Conservation (phyloP, 2,888 invertebrate genomes). For the Xanthorhoe spadicearia region DNA sequence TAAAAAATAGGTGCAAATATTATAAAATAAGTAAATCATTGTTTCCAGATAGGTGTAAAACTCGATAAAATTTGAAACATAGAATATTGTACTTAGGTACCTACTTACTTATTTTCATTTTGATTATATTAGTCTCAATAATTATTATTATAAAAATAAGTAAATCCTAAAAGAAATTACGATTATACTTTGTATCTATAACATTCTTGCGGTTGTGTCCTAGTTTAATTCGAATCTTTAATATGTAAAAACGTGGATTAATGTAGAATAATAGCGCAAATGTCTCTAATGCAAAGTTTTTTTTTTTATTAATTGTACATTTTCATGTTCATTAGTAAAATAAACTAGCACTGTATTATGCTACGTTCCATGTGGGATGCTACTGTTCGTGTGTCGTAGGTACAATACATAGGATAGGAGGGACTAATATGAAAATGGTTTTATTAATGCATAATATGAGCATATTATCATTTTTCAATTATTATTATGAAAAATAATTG, state of each 20-base stretch:
- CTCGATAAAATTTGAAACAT: neutral
- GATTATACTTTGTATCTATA: slow-evolving; percentile 33
- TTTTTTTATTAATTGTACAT: no score
- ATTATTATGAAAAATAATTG: no score
- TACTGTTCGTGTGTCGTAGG: no score
- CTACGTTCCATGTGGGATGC: neutral
- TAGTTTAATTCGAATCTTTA: slow-evolving; percentile 32
- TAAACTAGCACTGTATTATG: neutral
- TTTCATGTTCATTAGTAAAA: no score
- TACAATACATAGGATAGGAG: no score
- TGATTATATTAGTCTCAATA: slow-evolving; percentile 3
- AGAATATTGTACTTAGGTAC: no score
- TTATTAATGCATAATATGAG: no score
- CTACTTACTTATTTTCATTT: slow-evolving; percentile 7
- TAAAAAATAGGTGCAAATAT: neutral
- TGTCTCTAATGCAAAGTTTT: slow-evolving; percentile 4
- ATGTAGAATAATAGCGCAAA: slow-evolving; percentile 9
- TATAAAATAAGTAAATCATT: neutral
- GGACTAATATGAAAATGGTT: no score
- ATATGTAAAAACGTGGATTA: slow-evolving; percentile 21
- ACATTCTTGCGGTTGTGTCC: slow-evolving; percentile 58
- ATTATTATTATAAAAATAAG: neutral
- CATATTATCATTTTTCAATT: no score
- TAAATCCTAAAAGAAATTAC: slow-evolving; percentile 10
- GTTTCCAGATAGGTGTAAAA: neutral